Evolutionary conservation across 2,888 invertebrate species (phyloP).

Genomic region (Agriopis marginaria): DNA sequence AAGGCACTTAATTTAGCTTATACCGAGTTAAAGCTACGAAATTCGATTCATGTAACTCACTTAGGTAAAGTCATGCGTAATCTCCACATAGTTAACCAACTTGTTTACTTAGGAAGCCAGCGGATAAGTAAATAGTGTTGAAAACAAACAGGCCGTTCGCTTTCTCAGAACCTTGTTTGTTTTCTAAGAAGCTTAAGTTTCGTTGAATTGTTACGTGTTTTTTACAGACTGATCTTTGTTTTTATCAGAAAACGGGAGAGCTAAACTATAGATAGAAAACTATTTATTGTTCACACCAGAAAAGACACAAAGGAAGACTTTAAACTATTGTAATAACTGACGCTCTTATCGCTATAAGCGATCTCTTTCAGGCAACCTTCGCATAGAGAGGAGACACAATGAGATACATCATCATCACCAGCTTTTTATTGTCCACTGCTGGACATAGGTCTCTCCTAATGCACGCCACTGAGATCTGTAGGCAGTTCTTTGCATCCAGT

Average conservation of each 20-base stretch:
- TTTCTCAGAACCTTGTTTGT: slow-evolving; percentile 19
- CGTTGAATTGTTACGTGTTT: not conserved
- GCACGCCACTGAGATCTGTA: no score
- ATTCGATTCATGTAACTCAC: slow-evolving; percentile 28
- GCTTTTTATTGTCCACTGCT: no score
- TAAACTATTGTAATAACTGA: no score
- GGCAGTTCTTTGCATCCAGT: no score
- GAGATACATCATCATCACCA: no score
- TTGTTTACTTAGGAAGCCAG: slow-evolving; percentile 33
- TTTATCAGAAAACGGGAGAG: not conserved
- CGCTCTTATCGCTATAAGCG: no score
- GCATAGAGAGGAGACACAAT: no score
- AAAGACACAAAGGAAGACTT: no score
- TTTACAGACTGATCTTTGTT: not conserved
- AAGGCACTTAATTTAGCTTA: slow-evolving; percentile 20
- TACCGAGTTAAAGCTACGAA: slow-evolving; percentile 13
- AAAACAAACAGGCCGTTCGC: slow-evolving; percentile 25
- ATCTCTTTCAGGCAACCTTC: no score
- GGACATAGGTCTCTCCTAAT: no score
- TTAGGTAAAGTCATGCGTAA: slow-evolving; percentile 34
- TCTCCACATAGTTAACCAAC: slow-evolving; percentile 28
- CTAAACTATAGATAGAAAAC: no score
- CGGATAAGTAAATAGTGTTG: slow-evolving; percentile 30
- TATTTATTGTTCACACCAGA: no score
- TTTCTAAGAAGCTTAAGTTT: slow-evolving; percentile 29